Evolutionary conservation across 2,113 vertebrate genomes (phyloP), one percentile per base, ranked within the genome.

Genomic region (Ceyx melanurus): DNA sequence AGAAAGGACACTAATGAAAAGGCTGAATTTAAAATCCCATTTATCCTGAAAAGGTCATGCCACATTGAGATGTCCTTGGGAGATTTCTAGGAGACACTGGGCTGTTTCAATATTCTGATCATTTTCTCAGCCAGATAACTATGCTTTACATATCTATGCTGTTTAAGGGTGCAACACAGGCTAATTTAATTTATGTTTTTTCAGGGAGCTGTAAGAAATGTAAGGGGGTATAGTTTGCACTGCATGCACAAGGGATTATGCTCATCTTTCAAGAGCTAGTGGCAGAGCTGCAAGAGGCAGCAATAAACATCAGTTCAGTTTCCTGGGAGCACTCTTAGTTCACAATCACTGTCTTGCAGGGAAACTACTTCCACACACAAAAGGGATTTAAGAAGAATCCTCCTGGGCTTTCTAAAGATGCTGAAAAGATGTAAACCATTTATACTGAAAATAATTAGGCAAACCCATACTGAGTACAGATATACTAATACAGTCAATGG

Each of bases 1-100:
- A 91, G 90, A 94, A 88, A 88, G 60, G 67, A 82, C 46, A 25
- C 86, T 82, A 92, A 95, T 61, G 90, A 95, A 96, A 96, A 96
- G 95, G 64, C 78, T 92, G 94, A 88, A 89, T 96, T 96, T 87
- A 84, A 97, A 97, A 97, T 93, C 90, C 89, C 88, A 96, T 97
- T 97, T 95, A 84, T 92, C 50, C 73, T 89, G 66, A 92, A 97
- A 97, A 97, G 93, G 97, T 97, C 90, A 82, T 37, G 87, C 70
- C 80, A 94, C 82, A 92, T 62, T 77, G 50, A 95, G 72, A 88
- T 66, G 82, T 92, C 90, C 93, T 92, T 94, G 81, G 73, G 86
- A 97, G 93, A 84, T 57, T 81, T 89, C 84, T 92, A 81, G 76
- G 80, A 97, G 86, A 96, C 88, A 89, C 45, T 53, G 40, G 43